Evolutionary conservation across 1,140 invertebrate genomes (phyloP), one percentile per base, ranked within the genome.

Genomic region (Dinothrombium tinctorium): DNA sequence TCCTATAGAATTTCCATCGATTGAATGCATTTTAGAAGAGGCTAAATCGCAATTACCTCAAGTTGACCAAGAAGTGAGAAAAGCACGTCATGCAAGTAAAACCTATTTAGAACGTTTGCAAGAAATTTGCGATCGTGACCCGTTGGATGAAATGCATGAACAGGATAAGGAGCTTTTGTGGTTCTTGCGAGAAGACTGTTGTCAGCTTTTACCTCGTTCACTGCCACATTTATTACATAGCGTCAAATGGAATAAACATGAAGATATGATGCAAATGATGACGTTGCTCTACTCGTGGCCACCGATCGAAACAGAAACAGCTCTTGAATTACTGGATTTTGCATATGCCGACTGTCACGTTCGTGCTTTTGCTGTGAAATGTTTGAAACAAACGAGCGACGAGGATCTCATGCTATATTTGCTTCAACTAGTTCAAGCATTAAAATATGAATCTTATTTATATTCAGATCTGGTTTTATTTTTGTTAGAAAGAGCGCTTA

Each of bases 321-420:
- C 86, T 0, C 62, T 94, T n/a, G 86, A 94, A 57, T 59, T 95
- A 25, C 60, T 95, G n/a, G 86, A 94, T 61, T 89, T 84, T 56
- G 80, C 83, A n/a, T 92, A 84, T 59, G 75, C 83, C 0, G 87
- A 95, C 63, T 69, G 74, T 41, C 66, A 69, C 21, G 81, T 96
- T 2, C 60, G 89, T 41, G 72, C 69, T 55, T 94, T 82, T 63
- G 87, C 89, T n/a, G 81, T 95, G 1, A 64, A 72, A 32, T 89
- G 83, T 57, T 61, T 95, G 31, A 68, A 68, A 36, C 66, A 73
- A 40, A 49, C 62, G 29, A 76, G 79, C 24, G 61, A 69, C 49
- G 64, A 69, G 33, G 65, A 67, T 47, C 51, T 68, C 23, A 51
- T 53, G 25, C 53, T 62, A 21, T 71, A 65, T 51, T 47, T 71